phyloP scores from a whole-genome alignment of 2,888 invertebrate species.

The Abrostola tripartita region DNA sequence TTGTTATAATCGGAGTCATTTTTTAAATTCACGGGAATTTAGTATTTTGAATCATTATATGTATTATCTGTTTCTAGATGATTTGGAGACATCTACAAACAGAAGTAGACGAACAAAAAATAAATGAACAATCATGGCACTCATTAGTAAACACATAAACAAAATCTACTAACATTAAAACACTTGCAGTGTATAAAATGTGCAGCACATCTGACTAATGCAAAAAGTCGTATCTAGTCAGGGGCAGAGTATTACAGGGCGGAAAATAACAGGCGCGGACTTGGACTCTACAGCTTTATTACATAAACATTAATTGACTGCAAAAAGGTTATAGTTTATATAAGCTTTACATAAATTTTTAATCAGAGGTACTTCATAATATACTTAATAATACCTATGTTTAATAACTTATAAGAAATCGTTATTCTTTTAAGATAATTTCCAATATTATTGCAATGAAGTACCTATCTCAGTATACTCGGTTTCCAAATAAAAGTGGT shows the following conservation, averaged over 20 bases:
- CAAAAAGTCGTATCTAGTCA: constrained; percentile 80
- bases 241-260: constrained; percentile 71
- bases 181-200: constrained; percentile 55
- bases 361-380: no score
- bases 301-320: not conserved
- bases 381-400: no score
- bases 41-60: no score
- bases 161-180: not conserved
- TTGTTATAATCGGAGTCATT: no score
- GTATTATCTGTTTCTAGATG: no score
- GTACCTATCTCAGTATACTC: not conserved
- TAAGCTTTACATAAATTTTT: no score
- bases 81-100: no score
- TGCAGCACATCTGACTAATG: constrained; percentile 74
- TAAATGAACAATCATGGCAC: not conserved
- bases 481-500: not conserved
- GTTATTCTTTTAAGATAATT: not conserved
- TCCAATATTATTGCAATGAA: not conserved
- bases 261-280: constrained; percentile 70
- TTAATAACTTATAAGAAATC: no score
- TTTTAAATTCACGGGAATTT: no score
- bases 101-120: not conserved
- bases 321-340: no score
- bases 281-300: constrained; percentile 24
- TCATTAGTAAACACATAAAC: not conserved